Conservation (phyloP, 2,797 vertebrate genomes). For the Cyprinella venusta region DNA sequence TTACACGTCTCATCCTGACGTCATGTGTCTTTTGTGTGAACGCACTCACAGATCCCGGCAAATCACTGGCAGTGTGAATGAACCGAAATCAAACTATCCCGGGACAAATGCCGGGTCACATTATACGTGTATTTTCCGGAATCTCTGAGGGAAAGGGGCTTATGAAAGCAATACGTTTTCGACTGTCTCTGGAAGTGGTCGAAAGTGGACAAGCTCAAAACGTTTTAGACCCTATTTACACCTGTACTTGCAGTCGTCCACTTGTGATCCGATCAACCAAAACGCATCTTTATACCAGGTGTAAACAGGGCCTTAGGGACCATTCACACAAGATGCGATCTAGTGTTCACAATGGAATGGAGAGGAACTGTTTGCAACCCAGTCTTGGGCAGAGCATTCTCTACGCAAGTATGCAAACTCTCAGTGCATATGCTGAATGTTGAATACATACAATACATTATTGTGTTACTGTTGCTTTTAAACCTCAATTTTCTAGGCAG, state of each 20-base stretch:
- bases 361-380: not conserved
- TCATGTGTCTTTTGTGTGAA: too few relatives aligned
- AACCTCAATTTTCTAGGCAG: not conserved
- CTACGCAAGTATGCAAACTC: not conserved
- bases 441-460: not conserved
- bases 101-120: too few relatives aligned
- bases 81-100: too few relatives aligned
- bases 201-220: not conserved
- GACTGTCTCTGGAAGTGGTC: not conserved
- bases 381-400: conserved; percentile 4
- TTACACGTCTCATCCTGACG: too few relatives aligned
- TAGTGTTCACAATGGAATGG: not conserved
- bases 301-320: not conserved
- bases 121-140: too few relatives aligned
- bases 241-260: not conserved
- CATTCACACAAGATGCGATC: conserved; percentile 11
- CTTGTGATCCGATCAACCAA: not conserved
- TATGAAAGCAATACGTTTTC: not conserved
- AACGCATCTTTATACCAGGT: not conserved
- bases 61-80: too few relatives aligned
- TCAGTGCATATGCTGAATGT: not conserved
- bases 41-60: too few relatives aligned
- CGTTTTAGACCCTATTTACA: not conserved
- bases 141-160: too few relatives aligned
- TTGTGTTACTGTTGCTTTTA: not conserved